Conservation (phyloP, 2,888 invertebrate species). For the Tubiluchus corallicola region DNA sequence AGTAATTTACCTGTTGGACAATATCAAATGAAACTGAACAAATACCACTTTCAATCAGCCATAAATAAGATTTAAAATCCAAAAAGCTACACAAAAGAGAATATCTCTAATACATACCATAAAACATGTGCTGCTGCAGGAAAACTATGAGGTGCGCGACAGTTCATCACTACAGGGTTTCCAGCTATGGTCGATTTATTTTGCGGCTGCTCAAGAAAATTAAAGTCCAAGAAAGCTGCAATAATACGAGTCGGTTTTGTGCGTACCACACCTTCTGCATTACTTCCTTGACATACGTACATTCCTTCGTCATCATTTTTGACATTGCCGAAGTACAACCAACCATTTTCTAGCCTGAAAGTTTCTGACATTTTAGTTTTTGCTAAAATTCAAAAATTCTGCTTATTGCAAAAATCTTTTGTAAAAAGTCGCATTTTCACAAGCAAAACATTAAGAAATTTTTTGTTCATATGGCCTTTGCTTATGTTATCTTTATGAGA, state of each 20-base stretch:
- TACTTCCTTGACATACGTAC: background rate
- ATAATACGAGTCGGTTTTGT: background rate
- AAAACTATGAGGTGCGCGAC: constrained; percentile 1
- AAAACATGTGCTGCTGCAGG: background rate
- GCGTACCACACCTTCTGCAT: background rate
- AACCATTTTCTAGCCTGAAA: constrained; percentile 1
- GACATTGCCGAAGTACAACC: background rate
- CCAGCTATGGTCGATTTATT: background rate
- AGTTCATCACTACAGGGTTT: background rate
- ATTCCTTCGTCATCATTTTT: background rate
- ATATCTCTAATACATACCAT: background rate
- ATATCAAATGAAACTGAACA: background rate
- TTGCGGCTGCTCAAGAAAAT: background rate
- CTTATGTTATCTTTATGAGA: too few species aligned
- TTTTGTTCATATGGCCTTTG: too few species aligned
- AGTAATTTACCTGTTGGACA: too few species aligned
- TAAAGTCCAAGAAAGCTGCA: too few species aligned
- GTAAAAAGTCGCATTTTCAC: too few species aligned
- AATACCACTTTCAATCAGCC: too few species aligned
- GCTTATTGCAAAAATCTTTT: too few species aligned
- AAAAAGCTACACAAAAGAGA: background rate
- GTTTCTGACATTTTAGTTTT: too few species aligned
- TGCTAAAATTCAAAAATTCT: too few species aligned
- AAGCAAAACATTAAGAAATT: background rate
- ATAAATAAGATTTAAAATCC: too few species aligned